Base-by-base conservation (phyloP, 2,113 vertebrate species). In the Sterrhoptilus dennistouni region DNA sequence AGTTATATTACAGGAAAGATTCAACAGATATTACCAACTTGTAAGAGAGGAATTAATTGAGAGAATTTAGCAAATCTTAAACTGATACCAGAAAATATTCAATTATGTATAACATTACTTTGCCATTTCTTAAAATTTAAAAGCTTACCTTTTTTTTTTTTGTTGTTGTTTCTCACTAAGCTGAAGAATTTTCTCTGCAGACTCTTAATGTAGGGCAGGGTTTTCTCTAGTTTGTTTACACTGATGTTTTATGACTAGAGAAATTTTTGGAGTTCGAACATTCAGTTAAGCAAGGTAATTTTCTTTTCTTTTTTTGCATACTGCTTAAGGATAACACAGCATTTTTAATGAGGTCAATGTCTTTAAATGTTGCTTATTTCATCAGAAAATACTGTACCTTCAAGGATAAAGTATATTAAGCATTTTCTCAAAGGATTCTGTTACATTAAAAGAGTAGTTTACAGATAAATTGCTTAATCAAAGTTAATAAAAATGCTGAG, bases 311-410 rank as follows among this genome's bases (percentile, higher is more conserved):
- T 28, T 50, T 84, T 81, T 60, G 5, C 24, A 20, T 85, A 44
- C 8, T 10, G 4, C 42, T 85, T 85, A 70, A 85, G 40, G 29
- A 49, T 45, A 86, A 57, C 38, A 63, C 54, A 83, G 53, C 49
- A 63, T 56, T 92, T 87, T 96, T 66, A 86, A 86, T 81, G 36
- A 94, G 54, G 16, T 53, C 25, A 74, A 0, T 65, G 29, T 83
- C 33, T 89, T 86, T 70, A 70, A 65, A 31, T 78, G 33, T 83
- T 97, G 83, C 71, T 90, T 93, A 54, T 90, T 93, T 96, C 35
- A 94, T 88, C 88, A 95, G 83, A 84, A 96, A 91, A 60, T 36
- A 47, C 29, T 38, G 1, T 83, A 88, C n/a, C 53, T 80, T 93
- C 59, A 76, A 94, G 52, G 36, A 38, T 90, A 63, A 91, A 64